A percentile compares a stretch with the other conserved stretches of the same genome.
Evolutionary conservation across 2,113 vertebrate species (phyloP).

Genomic region (Rhineura floridana): DNA sequence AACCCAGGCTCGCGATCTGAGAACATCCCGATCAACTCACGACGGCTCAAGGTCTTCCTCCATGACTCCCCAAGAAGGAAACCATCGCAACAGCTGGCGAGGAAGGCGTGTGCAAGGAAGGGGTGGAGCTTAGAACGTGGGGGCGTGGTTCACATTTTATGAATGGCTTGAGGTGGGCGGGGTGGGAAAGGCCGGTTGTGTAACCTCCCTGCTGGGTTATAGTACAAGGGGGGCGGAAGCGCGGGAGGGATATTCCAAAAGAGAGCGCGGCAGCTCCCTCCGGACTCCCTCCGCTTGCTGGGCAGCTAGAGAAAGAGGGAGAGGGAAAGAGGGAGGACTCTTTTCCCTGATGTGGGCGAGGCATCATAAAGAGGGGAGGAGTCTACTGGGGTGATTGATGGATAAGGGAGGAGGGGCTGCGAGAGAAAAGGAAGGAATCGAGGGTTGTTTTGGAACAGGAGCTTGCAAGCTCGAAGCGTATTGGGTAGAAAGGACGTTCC

Average conservation of each 20-base stretch:
- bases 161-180: not conserved
- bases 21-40: constrained; percentile 49
- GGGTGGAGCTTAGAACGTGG: not conserved
- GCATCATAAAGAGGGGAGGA: constrained; percentile 28
- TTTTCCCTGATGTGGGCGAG: not conserved
- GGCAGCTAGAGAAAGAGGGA: not conserved
- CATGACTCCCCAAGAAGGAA: constrained; percentile 63
- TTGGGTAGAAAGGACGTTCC: too few species aligned
- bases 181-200: not conserved
- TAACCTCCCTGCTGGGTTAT: constrained; percentile 13
- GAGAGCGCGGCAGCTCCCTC: not conserved
- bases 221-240: not conserved
- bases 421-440: not conserved
- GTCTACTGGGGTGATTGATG: not conserved
- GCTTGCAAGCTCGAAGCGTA: not conserved
- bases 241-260: constrained; percentile 2
- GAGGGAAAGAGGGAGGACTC: too few species aligned
- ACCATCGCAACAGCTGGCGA: constrained; percentile 62
- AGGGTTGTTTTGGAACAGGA: too few species aligned
- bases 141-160: constrained; percentile 1
- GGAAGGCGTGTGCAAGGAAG: not conserved
- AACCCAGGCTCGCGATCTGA: not conserved
- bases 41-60: constrained; percentile 74
- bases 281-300: not conserved
- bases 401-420: not conserved